Evolutionary conservation across 2,888 invertebrate genomes (phyloP).

Genomic region (Cacoxenus indagator): DNA sequence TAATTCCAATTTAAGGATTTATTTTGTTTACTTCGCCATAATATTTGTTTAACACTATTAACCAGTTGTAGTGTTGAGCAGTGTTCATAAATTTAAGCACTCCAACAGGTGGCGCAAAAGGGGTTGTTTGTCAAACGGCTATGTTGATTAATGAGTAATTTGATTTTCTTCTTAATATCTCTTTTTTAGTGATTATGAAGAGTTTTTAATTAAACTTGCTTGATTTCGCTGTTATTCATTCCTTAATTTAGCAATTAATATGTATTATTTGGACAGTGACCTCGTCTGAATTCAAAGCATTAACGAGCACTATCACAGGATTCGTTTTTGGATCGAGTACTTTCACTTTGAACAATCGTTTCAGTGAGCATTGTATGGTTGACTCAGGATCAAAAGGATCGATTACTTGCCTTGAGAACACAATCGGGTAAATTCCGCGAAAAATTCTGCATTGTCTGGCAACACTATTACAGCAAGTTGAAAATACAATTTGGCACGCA

Average conservation of each 20-base stretch:
- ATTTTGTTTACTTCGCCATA: too few relatives aligned
- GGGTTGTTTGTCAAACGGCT: too few relatives aligned
- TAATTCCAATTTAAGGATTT: too few relatives aligned
- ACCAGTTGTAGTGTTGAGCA: too few relatives aligned
- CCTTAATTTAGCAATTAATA: constrained; percentile 10
- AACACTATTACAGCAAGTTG: constrained; percentile 84
- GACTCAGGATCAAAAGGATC: constrained; percentile 24
- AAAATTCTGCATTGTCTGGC: constrained; percentile 78
- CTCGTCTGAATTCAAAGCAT: constrained; percentile 40
- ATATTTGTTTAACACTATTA: too few relatives aligned
- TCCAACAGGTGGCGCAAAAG: too few relatives aligned
- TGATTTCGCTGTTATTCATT: background rate
- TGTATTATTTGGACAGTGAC: constrained; percentile 39
- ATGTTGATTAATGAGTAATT: too few relatives aligned
- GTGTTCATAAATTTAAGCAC: too few relatives aligned
- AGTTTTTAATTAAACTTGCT: too few relatives aligned
- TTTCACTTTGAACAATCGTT: constrained; percentile 35
- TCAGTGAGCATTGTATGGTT: constrained; percentile 34
- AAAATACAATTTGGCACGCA: constrained; percentile 92
- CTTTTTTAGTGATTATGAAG: too few relatives aligned
- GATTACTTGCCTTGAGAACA: constrained; percentile 34
- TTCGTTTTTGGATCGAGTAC: constrained; percentile 29
- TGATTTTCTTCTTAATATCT: too few relatives aligned
- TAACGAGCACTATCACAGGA: constrained; percentile 38
- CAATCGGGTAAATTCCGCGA: constrained; percentile 44